phyloP scores from a whole-genome alignment of 1,140 invertebrate genomes.

The Lepidostoma basale region DNA sequence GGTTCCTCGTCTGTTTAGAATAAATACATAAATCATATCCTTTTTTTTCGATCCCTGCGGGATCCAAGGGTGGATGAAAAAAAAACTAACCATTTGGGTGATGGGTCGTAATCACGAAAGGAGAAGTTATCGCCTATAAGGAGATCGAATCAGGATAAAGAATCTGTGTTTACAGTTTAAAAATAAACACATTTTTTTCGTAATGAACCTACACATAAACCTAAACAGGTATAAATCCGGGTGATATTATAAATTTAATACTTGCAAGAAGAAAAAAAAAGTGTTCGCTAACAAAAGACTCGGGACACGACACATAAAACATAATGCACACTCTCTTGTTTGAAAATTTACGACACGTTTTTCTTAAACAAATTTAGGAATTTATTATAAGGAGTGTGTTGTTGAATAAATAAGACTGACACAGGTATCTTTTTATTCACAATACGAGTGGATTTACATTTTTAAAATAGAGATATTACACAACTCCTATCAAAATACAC shows the following conservation, averaged over 20 bases:
- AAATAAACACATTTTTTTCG: conserved; percentile 25
- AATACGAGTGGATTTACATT: no score
- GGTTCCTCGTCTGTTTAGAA: conserved; percentile 14
- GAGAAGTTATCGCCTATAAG: conserved; percentile 40
- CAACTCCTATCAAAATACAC: no score
- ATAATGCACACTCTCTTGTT: no score
- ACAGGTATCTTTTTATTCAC: no score
- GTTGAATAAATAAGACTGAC: no score
- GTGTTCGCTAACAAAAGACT: no score
- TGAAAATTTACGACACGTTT: no score
- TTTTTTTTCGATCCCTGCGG: conserved; percentile 25
- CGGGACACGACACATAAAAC: no score
- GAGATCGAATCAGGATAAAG: conserved; percentile 29
- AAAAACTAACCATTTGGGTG: conserved; percentile 35
- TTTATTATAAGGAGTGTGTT: no score
- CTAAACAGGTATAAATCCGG: not conserved
- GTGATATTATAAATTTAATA: not conserved
- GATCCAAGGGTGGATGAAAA: conserved; percentile 20
- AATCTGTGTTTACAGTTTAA: conserved; percentile 23
- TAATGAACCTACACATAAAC: not conserved
- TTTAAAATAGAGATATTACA: no score
- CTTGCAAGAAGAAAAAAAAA: no score
- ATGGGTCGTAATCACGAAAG: conserved; percentile 42
- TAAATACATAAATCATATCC: conserved; percentile 30
- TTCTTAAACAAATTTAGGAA: no score